Evolutionary conservation across 2,888 invertebrate species (phyloP), one percentile per base, ranked within the genome.

Genomic region (Arrhopalites spinosus): DNA sequence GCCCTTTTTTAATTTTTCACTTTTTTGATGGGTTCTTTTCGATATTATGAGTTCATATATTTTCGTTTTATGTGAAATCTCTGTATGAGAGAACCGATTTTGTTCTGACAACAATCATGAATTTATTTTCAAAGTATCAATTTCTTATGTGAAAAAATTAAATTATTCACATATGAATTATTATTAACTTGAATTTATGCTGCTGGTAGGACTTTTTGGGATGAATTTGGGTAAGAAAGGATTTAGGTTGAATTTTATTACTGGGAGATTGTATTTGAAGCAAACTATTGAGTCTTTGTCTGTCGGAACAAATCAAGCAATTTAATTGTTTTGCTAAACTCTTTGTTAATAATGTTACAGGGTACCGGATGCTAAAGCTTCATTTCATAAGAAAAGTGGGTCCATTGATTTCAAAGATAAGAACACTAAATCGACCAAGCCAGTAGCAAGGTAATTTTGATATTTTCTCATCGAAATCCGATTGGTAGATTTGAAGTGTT

Each of bases 341-440:
- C n/a, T n/a, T n/a, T n/a, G n/a, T n/a, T n/a, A n/a, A 61, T 7
- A 43, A 50, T 63, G 50, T 73, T 73, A 2, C 66, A 79, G 79
- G 61, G 70, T 74, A 53, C 70, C 73, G 15, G 77, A 73, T 7
- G 30, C 78, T 13, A 89, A 89, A 83, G 91, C 91, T 27, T 88
- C 90, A 15, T 92, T 90, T 84, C 89, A 90, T 82, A 90, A 90
- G 84, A 89, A 89, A 72, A 89, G 91, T 36, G 92, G 90, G 17
- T 90, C 90, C 83, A 91, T 94, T 5, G 90, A 92, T 82, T 91
- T 94, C 84, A 59, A 67, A 43, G 47, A 56, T 17, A 50, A 77
- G 5, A 53, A 50, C 1, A 63, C 66, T 29, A 70, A 30, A n/a
- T 8, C 56, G 7, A 64, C 53, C 69, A 79, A 79, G 64, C 67